Conservation (phyloP, 2,888 invertebrate species). For the Hemithea aestivaria region DNA sequence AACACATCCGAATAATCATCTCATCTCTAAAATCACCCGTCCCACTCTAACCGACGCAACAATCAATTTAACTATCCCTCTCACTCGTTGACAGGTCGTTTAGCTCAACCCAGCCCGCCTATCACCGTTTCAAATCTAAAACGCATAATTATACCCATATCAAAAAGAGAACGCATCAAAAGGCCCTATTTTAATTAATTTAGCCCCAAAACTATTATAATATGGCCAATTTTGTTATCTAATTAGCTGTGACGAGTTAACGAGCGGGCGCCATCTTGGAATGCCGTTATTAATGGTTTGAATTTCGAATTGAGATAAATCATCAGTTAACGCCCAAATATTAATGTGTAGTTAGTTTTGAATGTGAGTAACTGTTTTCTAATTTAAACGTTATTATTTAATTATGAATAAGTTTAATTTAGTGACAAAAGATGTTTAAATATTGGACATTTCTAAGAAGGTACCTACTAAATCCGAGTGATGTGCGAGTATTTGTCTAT, state of each 20-base stretch:
- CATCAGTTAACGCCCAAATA: conserved; percentile 36
- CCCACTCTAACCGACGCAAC: conserved; percentile 37
- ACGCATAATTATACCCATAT: conserved; percentile 78
- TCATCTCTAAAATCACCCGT: conserved; percentile 48
- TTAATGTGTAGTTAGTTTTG: conserved; percentile 22
- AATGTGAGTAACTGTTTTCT: conserved; percentile 13
- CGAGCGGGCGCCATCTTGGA: conserved; percentile 65
- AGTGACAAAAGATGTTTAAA: too few species aligned
- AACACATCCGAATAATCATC: conserved; percentile 64
- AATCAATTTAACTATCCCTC: conserved; percentile 34
- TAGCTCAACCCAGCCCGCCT: conserved; percentile 54
- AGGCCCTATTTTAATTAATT: conserved; percentile 76
- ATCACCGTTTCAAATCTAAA: conserved; percentile 70
- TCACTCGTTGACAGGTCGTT: conserved; percentile 65
- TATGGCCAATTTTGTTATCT: conserved; percentile 74
- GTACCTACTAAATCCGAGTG: too few species aligned
- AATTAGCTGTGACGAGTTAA: conserved; percentile 71
- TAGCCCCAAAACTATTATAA: conserved; percentile 74
- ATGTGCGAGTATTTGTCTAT: too few species aligned
- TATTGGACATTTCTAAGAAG: too few species aligned
- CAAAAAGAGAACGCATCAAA: conserved; percentile 67
- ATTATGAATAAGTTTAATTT: too few species aligned
- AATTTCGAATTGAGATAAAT: conserved; percentile 58
- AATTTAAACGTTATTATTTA: neutral
- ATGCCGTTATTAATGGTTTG: conserved; percentile 55